These are phyloP conservation scores for Drosophila kurseongensis DNA, from an alignment of 1,140 invertebrate genomes.

Conservation along the genomic window DNA sequence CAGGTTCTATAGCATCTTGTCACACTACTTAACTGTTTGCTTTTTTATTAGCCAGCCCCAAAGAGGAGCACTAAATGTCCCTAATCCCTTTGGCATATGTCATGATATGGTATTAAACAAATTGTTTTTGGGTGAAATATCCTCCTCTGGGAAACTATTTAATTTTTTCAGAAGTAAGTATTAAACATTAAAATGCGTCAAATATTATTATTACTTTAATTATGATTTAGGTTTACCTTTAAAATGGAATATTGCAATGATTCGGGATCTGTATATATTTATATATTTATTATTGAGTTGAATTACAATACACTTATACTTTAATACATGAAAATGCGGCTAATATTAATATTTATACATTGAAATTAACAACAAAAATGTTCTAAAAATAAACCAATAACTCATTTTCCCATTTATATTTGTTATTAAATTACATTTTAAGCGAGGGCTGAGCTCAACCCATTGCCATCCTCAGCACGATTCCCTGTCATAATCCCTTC, in stretches of 20 bases:
- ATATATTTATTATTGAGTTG: too few relatives aligned
- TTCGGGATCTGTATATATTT: too few relatives aligned
- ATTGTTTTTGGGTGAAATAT: background rate
- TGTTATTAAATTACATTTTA: background rate
- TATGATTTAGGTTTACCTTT: too few relatives aligned
- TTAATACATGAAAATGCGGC: too few relatives aligned
- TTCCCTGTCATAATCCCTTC: slow-evolving; percentile 8
- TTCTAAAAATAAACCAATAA: background rate
- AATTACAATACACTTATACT: too few relatives aligned
- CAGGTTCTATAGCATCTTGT: slow-evolving; percentile 47
- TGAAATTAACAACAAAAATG: too few relatives aligned
- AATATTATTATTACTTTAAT: too few relatives aligned
- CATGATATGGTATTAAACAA: background rate
- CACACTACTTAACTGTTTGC: slow-evolving; percentile 22
- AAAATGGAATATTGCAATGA: too few relatives aligned
- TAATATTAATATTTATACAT: too few relatives aligned
- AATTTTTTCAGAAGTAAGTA: too few relatives aligned
- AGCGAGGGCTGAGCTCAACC: too few relatives aligned
- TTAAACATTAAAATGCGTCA: too few relatives aligned
- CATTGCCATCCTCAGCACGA: background rate
- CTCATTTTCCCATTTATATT: background rate
- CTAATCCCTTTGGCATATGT: slow-evolving; percentile 6
- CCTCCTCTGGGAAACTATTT: background rate
- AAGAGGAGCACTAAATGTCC: slow-evolving; percentile 1
- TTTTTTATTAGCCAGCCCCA: slow-evolving; percentile 24